Evolutionary conservation across 2,888 invertebrate species (phyloP), one percentile per base, ranked within the genome.

Genomic region (Polyploca ridens): DNA sequence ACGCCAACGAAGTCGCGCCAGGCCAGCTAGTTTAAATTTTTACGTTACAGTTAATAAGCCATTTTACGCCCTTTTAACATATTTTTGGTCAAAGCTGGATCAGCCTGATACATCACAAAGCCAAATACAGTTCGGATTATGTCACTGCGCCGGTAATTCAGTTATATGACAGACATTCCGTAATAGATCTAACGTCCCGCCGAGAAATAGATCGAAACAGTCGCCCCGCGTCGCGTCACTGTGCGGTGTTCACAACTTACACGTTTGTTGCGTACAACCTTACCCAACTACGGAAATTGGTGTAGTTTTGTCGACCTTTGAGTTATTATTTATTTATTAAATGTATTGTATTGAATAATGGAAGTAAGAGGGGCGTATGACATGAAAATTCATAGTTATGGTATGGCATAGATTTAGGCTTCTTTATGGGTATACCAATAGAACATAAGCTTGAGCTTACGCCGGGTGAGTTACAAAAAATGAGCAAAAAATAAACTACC

Each of bases 151-250:
- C 46, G n/a, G 46, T 46, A 46, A 46, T 46, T 46, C 46, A n/a
- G 46, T 46, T 58, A 62, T 33, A 46, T 66, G 63, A 33, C 58
- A 64, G 64, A 62, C 59, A 61, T 65, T 65, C 64, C 65, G 67
- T 68, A 65, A 68, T n/a, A 63, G 11, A 65, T 65, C 63, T 68
- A 65, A 68, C 62, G 61, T 62, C 49, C 63, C 63, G 62, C 62
- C 6, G 13, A 58, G 8, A 46, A 58, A 63, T 46, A 59, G n/a
- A 46, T 46, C 46, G 46, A 5, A n/a, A 6, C 46, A 41, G 38
- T 38, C 44, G 5, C 27, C 7, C 0, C 35, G 44, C 44, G 14
- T 44, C 13, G 14, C 44, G 13, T 5, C 44, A 44, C 44, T 14
- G 14, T 44, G 44, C 46, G n/a, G 46, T 46, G 46, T 46, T 46